phyloP scores from a whole-genome alignment of 2,888 invertebrate species.

The Aporophyla nigra region DNA sequence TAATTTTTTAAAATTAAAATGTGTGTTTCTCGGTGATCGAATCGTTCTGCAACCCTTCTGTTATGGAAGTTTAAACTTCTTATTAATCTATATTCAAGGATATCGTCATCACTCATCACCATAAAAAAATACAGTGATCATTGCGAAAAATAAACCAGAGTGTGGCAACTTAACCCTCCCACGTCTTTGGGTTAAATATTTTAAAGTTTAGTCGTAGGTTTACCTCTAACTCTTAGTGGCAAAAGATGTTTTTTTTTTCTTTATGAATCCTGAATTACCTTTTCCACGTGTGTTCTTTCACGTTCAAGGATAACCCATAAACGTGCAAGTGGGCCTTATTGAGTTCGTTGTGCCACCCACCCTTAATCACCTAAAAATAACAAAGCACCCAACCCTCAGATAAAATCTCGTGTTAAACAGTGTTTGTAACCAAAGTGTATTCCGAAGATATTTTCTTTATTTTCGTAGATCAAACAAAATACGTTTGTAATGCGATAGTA shows the following conservation, averaged over 20 bases:
- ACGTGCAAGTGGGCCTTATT: neutral
- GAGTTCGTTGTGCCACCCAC: neutral
- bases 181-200: neutral
- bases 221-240: neutral
- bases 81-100: neutral
- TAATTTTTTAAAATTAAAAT: neutral
- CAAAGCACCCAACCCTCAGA: neutral
- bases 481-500: constrained; percentile 69
- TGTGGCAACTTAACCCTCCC: neutral
- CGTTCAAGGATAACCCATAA: neutral
- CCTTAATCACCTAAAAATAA: neutral
- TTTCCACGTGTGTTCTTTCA: neutral
- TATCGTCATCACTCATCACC: neutral
- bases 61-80: neutral
- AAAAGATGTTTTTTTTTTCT: neutral
- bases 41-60: neutral
- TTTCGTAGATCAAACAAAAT: constrained; percentile 70
- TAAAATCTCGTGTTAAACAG: constrained; percentile 40
- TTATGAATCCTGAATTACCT: neutral
- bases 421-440: constrained; percentile 50
- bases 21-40: too few relatives aligned
- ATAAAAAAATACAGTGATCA: neutral
- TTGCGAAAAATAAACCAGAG: neutral
- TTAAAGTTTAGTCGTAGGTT: neutral
- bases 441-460: constrained; percentile 63